These are phyloP conservation scores for Hippocampus guttulatus DNA, from an alignment of 2,113 vertebrate species.

Conservation along the genomic window DNA sequence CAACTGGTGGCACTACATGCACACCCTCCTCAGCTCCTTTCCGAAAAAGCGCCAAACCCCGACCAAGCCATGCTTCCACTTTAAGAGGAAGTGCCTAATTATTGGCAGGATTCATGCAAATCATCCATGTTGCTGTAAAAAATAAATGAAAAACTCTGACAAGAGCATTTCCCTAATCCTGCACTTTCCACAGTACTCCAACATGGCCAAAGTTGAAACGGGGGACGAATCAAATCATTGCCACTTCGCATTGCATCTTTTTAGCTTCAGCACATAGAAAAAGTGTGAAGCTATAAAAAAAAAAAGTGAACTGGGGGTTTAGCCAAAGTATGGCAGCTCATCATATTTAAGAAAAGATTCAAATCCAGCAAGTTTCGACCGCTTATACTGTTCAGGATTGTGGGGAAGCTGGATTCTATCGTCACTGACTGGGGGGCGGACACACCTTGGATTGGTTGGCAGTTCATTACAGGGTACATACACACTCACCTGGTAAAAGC, in stretches of 20 bases:
- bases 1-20: slow-evolving; percentile 21
- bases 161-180: slow-evolving; percentile 26
- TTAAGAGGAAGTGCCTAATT: slow-evolving; percentile 19
- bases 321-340: not conserved
- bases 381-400: not conserved
- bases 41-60: not conserved
- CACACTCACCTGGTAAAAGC: too few relatives aligned
- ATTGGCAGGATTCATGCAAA: slow-evolving; percentile 14
- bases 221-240: slow-evolving; percentile 8
- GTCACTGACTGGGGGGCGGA: not conserved
- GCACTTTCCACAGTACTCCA: slow-evolving; percentile 24
- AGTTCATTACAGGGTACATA: not conserved
- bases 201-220: slow-evolving; percentile 13
- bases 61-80: not conserved
- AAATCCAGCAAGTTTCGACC: not conserved
- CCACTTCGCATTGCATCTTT: not conserved
- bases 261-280: not conserved
- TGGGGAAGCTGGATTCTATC: not conserved
- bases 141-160: slow-evolving; percentile 7
- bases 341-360: not conserved
- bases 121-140: slow-evolving; percentile 4
- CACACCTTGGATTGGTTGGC: not conserved
- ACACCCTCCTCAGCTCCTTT: slow-evolving; percentile 18
- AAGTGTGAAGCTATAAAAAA: not conserved
- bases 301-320: not conserved